Base-by-base conservation (phyloP, 1,140 invertebrate genomes). In the Mamestra configurata region DNA sequence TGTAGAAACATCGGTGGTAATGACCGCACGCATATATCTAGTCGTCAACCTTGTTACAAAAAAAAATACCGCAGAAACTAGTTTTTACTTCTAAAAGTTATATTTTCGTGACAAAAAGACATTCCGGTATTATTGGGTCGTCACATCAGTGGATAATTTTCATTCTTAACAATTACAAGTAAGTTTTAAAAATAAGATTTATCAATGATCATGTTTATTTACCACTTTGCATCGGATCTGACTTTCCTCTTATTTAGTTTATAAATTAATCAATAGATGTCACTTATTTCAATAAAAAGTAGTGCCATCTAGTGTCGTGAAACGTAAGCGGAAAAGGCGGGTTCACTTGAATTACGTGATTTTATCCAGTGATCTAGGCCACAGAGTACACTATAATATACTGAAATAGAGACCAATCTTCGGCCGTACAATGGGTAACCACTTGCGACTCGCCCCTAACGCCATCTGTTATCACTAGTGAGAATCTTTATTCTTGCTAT, bases 121-220 rank as follows among this genome's bases (percentile, higher is more conserved):
- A 40, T 20, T 3, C 10, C 5, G 11, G n/a, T 11, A 0, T 24
- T 24, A 24, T n/a, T n/a, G n/a, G n/a, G n/a, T n/a, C n/a, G n/a
- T n/a, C n/a, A n/a, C n/a, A n/a, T n/a, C n/a, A n/a, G n/a, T n/a
- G n/a, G n/a, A n/a, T 24, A 55, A 15, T 46, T 1, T 4, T 27
- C 10, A 13, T 27, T 15, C 27, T 2, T 8, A 15, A 27, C 2
- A 15, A 57, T 27, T 4, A 4, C 40, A 11, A 64, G 59, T 64
- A 64, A 64, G 59, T 64, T 64, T 20, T 64, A 11, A 20, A 13
- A n/a, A n/a, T n/a, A n/a, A 1, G 35, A 18, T 20, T 40, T 64
- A 40, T 37, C 18, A 20, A 37, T 1, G 27, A 31, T 31, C 18
- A 61, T 61, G 57, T 61, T 61, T 64, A 64, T 64, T 64, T 64